phyloP scores from a whole-genome alignment of 2,888 invertebrate genomes.

The Spatulosminthurus flaviceps region DNA sequence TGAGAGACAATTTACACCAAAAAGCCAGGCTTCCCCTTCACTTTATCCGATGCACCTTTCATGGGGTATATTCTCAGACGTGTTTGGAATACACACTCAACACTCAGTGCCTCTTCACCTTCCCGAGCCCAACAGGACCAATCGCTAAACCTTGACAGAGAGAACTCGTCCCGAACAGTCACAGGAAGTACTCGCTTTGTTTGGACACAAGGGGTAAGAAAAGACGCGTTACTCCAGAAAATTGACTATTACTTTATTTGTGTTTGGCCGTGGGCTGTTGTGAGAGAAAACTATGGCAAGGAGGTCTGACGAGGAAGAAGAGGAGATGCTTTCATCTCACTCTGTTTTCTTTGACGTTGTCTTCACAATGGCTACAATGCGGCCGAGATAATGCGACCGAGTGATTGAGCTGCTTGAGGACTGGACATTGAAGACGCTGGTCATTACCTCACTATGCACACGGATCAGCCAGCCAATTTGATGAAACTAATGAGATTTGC shows the following conservation, averaged over 20 bases:
- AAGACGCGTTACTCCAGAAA: constrained; percentile 46
- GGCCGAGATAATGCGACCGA: not conserved
- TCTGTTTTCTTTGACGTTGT: constrained; percentile 10
- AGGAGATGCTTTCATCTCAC: constrained; percentile 43
- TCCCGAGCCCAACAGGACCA: no score
- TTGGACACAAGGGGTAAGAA: not conserved
- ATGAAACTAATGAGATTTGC: constrained; percentile 63
- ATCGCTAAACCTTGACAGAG: no score
- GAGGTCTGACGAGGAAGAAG: constrained; percentile 3
- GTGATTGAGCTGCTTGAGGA: not conserved
- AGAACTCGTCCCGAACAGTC: no score
- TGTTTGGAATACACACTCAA: no score
- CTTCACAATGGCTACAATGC: constrained; percentile 14
- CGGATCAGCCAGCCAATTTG: constrained; percentile 46
- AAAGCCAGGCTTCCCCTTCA: no score
- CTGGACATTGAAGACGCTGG: not conserved
- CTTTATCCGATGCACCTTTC: no score
- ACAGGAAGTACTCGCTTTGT: no score
- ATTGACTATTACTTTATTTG: constrained; percentile 43
- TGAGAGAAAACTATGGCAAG: constrained; percentile 1
- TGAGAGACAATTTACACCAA: no score
- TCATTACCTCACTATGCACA: constrained; percentile 11
- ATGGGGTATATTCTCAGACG: no score
- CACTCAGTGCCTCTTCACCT: no score
- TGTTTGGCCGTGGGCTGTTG: no score